Evolutionary conservation across 30 jellyfish, hydroid and myxozoan genomes (phyloP).

Genomic region (Rhopilema esculentum): DNA sequence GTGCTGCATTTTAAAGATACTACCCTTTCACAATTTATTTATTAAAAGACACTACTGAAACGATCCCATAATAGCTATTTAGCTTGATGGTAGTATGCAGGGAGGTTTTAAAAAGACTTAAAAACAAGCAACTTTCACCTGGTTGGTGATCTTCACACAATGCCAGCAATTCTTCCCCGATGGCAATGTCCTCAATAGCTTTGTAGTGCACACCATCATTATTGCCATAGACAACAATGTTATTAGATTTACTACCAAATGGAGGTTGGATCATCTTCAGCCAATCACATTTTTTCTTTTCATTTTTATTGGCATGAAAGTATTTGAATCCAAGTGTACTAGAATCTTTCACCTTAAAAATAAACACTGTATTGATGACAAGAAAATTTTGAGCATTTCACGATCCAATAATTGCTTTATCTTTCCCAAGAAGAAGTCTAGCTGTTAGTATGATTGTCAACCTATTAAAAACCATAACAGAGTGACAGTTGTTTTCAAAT

Average conservation of each 20-base stretch:
- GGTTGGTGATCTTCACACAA: slow-evolving; percentile 31
- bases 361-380: no score
- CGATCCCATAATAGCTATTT: no score
- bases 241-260: slow-evolving; percentile 10
- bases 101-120: background rate
- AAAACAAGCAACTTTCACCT: background rate
- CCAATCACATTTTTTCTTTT: slow-evolving; percentile 67
- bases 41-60: no score
- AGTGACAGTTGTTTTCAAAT: no score
- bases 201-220: slow-evolving; percentile 57
- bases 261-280: slow-evolving; percentile 71
- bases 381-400: no score
- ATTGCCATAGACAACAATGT: slow-evolving; percentile 31
- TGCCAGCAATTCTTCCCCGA: slow-evolving; percentile 69
- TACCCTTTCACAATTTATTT: no score
- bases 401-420: no score
- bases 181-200: slow-evolving; percentile 28
- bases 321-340: background rate
- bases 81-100: background rate
- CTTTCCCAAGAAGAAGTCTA: no score
- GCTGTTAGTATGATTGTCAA: no score
- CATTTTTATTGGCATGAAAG: slow-evolving; percentile 34
- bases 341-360: slow-evolving; percentile 52
- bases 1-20: no score
- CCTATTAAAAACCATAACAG: no score